Evolutionary conservation across 2,888 invertebrate genomes (phyloP).

Genomic region (Caradrina kadenii): DNA sequence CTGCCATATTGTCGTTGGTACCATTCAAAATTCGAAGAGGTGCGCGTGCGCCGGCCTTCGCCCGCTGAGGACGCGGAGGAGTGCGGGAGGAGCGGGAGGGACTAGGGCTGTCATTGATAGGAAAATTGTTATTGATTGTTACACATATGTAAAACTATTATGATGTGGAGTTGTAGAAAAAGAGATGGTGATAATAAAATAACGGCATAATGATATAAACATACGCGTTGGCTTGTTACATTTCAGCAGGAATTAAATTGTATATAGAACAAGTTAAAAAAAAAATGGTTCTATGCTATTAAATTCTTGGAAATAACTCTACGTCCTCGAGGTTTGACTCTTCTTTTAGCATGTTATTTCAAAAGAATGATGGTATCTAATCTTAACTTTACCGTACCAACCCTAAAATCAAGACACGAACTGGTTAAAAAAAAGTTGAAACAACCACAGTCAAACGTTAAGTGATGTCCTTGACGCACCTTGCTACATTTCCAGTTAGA

Average conservation of each 20-base stretch:
- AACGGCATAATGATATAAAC: background rate
- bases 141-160: background rate
- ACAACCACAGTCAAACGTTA: constrained; percentile 77
- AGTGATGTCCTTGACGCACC: constrained; percentile 85
- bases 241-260: background rate
- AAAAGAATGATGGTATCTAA: background rate
- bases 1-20: constrained; percentile 77
- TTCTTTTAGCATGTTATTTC: background rate
- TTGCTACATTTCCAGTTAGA: constrained; percentile 79
- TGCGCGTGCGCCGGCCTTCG: constrained; percentile 82
- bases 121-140: constrained; percentile 6
- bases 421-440: constrained; percentile 78
- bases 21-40: constrained; percentile 76
- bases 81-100: constrained; percentile 60
- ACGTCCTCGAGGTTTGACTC: background rate
- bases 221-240: background rate
- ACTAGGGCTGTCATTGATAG: constrained; percentile 63
- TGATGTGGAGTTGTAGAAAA: background rate
- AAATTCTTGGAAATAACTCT: background rate
- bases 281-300: background rate
- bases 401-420: constrained; percentile 72
- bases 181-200: background rate
- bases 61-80: constrained; percentile 70
- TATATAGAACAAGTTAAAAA: background rate
- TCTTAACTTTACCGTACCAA: constrained; percentile 41